Evolutionary conservation across 2,113 vertebrate species (phyloP).

Genomic region (Setophaga kirtlandii): DNA sequence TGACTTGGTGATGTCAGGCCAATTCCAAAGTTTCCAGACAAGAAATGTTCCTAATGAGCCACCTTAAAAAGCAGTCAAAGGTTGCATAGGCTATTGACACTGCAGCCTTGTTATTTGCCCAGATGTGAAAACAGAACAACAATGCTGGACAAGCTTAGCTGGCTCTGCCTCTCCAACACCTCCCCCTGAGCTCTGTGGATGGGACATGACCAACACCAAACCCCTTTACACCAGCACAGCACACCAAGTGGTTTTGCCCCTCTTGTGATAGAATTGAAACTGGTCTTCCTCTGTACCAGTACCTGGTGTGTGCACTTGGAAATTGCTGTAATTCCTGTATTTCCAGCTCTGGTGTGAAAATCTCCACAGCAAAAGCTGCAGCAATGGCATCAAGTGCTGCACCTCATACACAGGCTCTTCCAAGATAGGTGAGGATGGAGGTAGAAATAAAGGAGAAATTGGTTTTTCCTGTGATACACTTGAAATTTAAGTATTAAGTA

Average conservation of each 20-base stretch:
- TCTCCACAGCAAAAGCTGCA: not conserved
- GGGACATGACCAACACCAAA: not conserved
- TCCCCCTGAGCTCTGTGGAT: not conserved
- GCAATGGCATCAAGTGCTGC: not conserved
- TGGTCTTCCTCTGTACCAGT: not conserved
- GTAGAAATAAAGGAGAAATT: not conserved
- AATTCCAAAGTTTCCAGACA: not conserved
- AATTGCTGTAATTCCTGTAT: not conserved
- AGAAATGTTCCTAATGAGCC: not conserved
- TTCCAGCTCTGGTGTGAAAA: not conserved
- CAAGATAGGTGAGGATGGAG: not conserved
- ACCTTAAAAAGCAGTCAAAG: not conserved
- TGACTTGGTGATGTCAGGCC: not conserved
- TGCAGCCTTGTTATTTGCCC: not conserved
- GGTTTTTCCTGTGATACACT: not conserved
- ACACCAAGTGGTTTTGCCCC: not conserved
- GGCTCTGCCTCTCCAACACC: not conserved
- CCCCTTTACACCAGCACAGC: not conserved
- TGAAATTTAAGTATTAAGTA: not conserved
- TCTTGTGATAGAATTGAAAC: not conserved
- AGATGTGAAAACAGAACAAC: not conserved
- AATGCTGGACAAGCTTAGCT: not conserved
- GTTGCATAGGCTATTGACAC: not conserved
- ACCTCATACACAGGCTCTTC: not conserved
- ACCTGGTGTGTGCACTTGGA: not conserved